These are phyloP conservation scores for Bradypodion pumilum DNA, from an alignment of 2,797 vertebrate genomes.

Conservation along the genomic window DNA sequence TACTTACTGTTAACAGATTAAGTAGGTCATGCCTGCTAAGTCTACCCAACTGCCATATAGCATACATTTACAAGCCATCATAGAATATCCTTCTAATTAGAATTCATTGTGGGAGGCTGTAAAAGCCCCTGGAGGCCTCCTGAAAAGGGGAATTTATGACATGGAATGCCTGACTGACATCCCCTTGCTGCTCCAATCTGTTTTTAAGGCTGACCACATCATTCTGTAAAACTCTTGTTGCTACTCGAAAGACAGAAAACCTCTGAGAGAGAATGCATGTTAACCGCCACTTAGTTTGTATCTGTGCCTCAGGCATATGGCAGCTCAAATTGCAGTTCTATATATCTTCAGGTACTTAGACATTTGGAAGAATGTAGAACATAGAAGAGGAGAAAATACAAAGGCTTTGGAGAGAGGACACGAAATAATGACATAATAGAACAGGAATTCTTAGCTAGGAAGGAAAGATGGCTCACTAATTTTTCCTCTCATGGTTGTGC, in stretches of 20 bases:
- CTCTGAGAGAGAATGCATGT: background rate
- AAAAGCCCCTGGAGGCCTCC: slow-evolving; percentile 7
- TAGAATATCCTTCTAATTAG: background rate
- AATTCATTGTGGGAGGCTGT: slow-evolving; percentile 7
- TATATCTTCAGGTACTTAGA: background rate
- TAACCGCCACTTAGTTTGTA: background rate
- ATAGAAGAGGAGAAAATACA: background rate
- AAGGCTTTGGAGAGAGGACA: background rate
- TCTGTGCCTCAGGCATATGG: background rate
- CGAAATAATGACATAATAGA: background rate
- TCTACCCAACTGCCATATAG: background rate
- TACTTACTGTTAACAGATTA: background rate
- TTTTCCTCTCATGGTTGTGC: background rate
- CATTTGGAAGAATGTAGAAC: background rate
- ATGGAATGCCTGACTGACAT: background rate
- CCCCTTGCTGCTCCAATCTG: background rate
- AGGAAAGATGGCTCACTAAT: background rate
- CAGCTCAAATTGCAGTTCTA: background rate
- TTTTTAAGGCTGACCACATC: rapidly evolving
- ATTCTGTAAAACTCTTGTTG: background rate
- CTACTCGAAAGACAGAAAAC: background rate
- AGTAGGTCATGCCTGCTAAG: slow-evolving; percentile 13
- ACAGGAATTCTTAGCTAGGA: background rate
- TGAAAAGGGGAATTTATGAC: background rate
- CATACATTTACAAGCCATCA: background rate